A percentile compares a stretch with the other conserved stretches of the same genome.
phyloP scores from a whole-genome alignment of 2,113 vertebrate genomes.

The Gopherus flavomarginatus region DNA sequence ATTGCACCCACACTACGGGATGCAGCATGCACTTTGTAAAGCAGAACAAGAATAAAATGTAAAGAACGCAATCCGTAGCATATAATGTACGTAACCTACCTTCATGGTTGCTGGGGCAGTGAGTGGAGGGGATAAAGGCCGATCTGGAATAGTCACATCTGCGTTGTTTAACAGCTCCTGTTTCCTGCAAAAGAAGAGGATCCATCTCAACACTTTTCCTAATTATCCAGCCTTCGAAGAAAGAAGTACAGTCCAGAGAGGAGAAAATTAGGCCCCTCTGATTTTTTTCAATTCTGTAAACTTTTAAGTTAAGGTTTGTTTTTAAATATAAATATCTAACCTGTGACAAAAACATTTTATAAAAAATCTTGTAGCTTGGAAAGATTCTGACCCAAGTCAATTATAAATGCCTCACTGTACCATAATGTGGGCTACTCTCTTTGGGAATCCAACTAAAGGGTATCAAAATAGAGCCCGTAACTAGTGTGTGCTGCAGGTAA shows the following conservation, averaged over 20 bases:
- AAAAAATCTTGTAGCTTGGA: not conserved
- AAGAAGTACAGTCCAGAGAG: accelerated
- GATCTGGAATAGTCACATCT: conserved; percentile 85
- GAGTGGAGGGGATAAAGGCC: conserved; percentile 91
- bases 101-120: conserved; percentile 95
- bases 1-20: not conserved
- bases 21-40: not conserved
- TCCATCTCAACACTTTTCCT: not conserved
- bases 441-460: not conserved
- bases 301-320: not conserved
- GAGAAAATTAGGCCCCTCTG: not conserved
- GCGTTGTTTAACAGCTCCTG: conserved; percentile 93
- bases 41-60: not conserved
- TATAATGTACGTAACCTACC: conserved; percentile 77
- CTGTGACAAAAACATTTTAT: not conserved
- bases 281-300: not conserved
- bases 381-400: accelerated
- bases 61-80: too few species aligned
- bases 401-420: accelerated
- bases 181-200: conserved; percentile 85
- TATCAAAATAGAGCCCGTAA: not conserved
- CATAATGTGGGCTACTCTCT: accelerated
- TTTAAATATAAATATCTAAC: not conserved
- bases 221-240: not conserved
- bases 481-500: not conserved